A percentile compares a stretch with the other conserved stretches of the same genome.
phyloP scores from a whole-genome alignment of 1,140 invertebrate genomes.

The Diorhabda sublineata region DNA sequence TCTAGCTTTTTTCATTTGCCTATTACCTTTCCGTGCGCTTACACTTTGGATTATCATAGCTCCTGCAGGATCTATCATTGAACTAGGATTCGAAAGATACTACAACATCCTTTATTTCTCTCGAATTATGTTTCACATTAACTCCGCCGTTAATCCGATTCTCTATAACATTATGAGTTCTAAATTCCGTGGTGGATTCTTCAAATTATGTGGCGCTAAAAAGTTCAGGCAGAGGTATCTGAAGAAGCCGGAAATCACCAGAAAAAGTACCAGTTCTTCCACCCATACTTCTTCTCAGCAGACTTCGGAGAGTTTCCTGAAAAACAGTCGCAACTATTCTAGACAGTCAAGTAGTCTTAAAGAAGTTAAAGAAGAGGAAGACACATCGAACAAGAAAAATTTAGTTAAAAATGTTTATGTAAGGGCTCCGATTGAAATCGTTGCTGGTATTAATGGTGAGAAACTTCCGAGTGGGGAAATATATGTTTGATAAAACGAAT shows the following conservation, averaged over 20 bases:
- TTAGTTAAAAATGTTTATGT: constrained; percentile 32
- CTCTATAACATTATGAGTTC: constrained; percentile 89
- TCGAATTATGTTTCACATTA: constrained; percentile 81
- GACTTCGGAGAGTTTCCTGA: constrained; percentile 42
- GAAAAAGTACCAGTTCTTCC: constrained; percentile 44
- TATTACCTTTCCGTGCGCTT: constrained; percentile 81
- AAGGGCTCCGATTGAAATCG: constrained; percentile 31
- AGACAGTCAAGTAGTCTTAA: constrained; percentile 36
- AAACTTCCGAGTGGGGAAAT: constrained; percentile 37
- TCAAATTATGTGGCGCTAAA: constrained; percentile 54
- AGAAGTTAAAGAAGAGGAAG: constrained; percentile 36
- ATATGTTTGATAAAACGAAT: constrained; percentile 29
- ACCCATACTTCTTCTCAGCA: constrained; percentile 43
- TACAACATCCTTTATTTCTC: constrained; percentile 83
- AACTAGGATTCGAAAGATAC: constrained; percentile 72
- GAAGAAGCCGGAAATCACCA: constrained; percentile 37
- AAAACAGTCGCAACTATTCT: constrained; percentile 33
- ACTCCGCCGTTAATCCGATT: constrained; percentile 87
- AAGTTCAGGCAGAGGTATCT: constrained; percentile 29
- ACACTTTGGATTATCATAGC: constrained; percentile 80
- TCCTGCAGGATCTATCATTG: constrained; percentile 56
- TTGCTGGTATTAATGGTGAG: constrained; percentile 24
- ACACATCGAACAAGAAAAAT: constrained; percentile 21
- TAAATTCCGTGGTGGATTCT: constrained; percentile 81
- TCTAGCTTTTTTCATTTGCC: constrained; percentile 83